These are phyloP conservation scores for Orthonevra nobilis DNA, from an alignment of 2,888 invertebrate genomes.

Conservation along the genomic window DNA sequence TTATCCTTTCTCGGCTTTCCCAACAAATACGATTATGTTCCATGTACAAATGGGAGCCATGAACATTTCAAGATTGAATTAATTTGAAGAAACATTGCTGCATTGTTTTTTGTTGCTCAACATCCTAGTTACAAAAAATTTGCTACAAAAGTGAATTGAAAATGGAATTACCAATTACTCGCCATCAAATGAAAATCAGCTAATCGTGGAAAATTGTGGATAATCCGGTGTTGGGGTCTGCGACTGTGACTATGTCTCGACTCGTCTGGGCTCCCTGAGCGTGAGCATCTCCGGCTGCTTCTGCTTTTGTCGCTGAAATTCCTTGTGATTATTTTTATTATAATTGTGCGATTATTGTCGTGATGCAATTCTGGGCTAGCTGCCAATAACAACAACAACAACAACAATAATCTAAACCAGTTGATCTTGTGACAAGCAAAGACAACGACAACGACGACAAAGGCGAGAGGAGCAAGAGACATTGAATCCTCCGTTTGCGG, in stretches of 20 bases:
- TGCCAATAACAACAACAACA: constrained; percentile 62
- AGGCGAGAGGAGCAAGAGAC: constrained; percentile 74
- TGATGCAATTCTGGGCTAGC: constrained; percentile 74
- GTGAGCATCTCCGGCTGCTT: constrained; percentile 27
- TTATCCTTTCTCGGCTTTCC: too few species aligned
- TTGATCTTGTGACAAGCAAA: constrained; percentile 70
- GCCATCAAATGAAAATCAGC: constrained; percentile 74
- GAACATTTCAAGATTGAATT: constrained; percentile 24
- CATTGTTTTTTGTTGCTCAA: too few species aligned
- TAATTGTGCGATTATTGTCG: constrained; percentile 78
- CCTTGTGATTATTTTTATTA: constrained; percentile 78
- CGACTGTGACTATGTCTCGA: constrained; percentile 36
- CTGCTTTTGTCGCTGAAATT: constrained; percentile 47
- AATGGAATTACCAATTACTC: constrained; percentile 77
- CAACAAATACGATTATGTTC: too few species aligned
- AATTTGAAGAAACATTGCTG: constrained; percentile 36
- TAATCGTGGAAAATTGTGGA: constrained; percentile 71
- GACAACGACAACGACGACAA: constrained; percentile 65
- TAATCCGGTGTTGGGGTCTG: constrained; percentile 47
- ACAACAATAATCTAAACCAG: constrained; percentile 51
- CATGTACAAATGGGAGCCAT: too few species aligned
- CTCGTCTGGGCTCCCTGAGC: constrained; percentile 29
- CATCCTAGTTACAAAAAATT: constrained; percentile 19
- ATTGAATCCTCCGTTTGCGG: constrained; percentile 29
- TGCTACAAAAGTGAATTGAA: constrained; percentile 51